Conservation (phyloP, 1,140 invertebrate species). For the Caenorhabditis inopinata region DNA sequence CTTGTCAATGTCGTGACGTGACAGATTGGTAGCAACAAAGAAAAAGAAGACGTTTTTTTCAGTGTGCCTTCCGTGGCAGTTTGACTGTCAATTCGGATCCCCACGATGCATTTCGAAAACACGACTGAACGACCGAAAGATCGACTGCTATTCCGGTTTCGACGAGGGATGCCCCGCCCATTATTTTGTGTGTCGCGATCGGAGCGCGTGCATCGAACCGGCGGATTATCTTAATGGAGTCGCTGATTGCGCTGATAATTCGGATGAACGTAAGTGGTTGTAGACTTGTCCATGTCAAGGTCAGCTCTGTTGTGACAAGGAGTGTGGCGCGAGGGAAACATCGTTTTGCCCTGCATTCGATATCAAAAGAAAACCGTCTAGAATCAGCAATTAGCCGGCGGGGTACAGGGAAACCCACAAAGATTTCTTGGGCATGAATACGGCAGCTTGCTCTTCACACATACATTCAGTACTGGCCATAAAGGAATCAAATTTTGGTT, state of each 20-base stretch:
- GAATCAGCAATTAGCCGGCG: too few species aligned
- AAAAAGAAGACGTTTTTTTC: not conserved
- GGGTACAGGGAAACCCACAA: too few species aligned
- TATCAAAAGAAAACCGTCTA: too few species aligned
- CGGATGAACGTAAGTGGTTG: slow-evolving; percentile 50
- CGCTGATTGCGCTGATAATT: slow-evolving; percentile 48
- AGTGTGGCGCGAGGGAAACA: not conserved
- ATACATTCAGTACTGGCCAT: too few species aligned
- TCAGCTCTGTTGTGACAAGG: too few species aligned
- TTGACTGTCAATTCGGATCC: slow-evolving; percentile 54
- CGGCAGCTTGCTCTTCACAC: too few species aligned
- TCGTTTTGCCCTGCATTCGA: too few species aligned
- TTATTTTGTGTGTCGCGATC: slow-evolving; percentile 51
- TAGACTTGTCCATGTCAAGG: too few species aligned
- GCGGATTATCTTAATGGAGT: slow-evolving; percentile 46
- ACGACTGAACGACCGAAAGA: slow-evolving; percentile 48
- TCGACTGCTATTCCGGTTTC: slow-evolving; percentile 55
- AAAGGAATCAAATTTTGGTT: too few species aligned
- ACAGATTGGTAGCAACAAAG: too few species aligned
- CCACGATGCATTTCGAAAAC: slow-evolving; percentile 49
- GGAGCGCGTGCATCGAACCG: slow-evolving; percentile 43
- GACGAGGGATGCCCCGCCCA: slow-evolving; percentile 53
- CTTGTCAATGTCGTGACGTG: too few species aligned
- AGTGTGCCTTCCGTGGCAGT: slow-evolving; percentile 55
- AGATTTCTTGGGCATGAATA: too few species aligned